These are phyloP conservation scores for Vireo altiloquus DNA, from an alignment of 2,113 vertebrate species.

Conservation along the genomic window DNA sequence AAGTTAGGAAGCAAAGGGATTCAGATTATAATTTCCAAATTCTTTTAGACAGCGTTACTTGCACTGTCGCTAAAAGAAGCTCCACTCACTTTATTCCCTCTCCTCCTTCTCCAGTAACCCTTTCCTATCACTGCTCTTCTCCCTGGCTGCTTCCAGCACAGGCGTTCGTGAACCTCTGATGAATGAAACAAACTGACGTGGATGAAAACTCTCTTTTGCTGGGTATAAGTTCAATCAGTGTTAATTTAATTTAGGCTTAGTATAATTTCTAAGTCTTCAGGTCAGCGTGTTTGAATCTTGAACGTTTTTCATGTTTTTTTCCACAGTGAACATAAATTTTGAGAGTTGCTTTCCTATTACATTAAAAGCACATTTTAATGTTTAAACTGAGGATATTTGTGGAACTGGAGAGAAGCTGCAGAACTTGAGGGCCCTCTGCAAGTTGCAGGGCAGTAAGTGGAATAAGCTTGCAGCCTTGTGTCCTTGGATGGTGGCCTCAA, in stretches of 20 bases:
- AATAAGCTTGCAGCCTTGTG: background rate
- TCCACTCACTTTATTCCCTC: background rate
- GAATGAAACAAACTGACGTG: background rate
- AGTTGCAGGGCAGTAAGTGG: background rate
- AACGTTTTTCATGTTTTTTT: background rate
- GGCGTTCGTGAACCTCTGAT: fast-evolving
- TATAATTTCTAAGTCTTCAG: background rate
- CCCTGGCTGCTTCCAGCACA: background rate
- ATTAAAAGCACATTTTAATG: background rate
- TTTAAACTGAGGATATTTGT: background rate
- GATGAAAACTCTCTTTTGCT: background rate
- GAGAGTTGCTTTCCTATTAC: background rate
- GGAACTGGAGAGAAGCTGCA: background rate
- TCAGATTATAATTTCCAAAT: background rate
- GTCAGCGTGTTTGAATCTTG: background rate
- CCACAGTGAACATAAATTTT: background rate
- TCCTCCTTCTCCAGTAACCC: background rate
- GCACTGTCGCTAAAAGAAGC: background rate
- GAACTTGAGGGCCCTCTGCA: background rate
- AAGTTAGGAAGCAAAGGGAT: background rate
- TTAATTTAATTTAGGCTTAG: background rate
- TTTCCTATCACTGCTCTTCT: background rate
- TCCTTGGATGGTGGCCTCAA: slow-evolving; percentile 19
- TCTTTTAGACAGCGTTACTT: background rate
- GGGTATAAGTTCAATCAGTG: background rate